Evolutionary conservation across 2,888 invertebrate species (phyloP).

Genomic region (Xanthia icteritia): DNA sequence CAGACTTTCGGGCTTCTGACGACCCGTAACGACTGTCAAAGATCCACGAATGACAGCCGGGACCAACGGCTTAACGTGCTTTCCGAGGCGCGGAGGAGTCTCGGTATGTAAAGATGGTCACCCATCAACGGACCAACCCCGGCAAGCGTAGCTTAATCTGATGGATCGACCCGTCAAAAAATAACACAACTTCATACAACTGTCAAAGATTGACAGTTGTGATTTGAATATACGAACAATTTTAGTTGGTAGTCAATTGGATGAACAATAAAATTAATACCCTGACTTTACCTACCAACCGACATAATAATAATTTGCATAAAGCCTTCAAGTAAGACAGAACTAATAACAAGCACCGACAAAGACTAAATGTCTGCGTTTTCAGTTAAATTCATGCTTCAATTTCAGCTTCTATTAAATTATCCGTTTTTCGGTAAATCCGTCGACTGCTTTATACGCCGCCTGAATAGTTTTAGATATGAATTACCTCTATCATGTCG

Average conservation of each 20-base stretch:
- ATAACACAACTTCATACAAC: background rate
- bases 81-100: no score
- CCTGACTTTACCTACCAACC: no score
- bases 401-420: conserved; percentile 39
- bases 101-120: background rate
- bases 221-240: background rate
- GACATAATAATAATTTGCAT: background rate
- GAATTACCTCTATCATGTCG: conserved; percentile 11
- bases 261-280: background rate
- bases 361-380: conserved; percentile 31
- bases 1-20: background rate
- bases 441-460: conserved; percentile 22
- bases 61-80: no score
- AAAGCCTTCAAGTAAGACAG: conserved; percentile 6
- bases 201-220: background rate
- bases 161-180: no score
- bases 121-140: no score
- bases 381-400: conserved; percentile 48
- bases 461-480: conserved; percentile 46
- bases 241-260: background rate
- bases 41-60: no score
- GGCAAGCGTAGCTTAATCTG: background rate
- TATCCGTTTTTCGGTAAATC: conserved; percentile 30
- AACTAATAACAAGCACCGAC: conserved; percentile 44
- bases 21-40: no score